A percentile compares a stretch with the other conserved stretches of the same genome.
phyloP scores from a whole-genome alignment of 2,888 invertebrate species.

The Hypomecis punctinalis region DNA sequence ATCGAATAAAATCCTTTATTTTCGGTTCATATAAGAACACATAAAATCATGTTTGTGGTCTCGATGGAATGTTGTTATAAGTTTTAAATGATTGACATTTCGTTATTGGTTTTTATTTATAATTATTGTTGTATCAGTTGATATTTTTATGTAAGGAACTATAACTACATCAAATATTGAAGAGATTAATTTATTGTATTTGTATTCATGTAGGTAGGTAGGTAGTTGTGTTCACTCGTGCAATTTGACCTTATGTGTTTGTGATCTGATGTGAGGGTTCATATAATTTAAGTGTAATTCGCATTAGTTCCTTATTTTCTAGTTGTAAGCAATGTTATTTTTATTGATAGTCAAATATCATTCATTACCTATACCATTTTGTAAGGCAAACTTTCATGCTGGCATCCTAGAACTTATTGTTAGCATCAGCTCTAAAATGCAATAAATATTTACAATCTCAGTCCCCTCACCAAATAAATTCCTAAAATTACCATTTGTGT shows the following conservation, averaged over 20 bases:
- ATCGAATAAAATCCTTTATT: conserved; percentile 15
- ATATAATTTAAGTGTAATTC: conserved; percentile 77
- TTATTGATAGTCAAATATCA: conserved; percentile 59
- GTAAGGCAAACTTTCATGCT: conserved; percentile 49
- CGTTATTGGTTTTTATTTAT: conserved; percentile 74
- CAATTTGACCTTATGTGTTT: conserved; percentile 78
- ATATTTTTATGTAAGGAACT: conserved; percentile 77
- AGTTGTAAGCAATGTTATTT: conserved; percentile 69
- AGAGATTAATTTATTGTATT: conserved; percentile 83
- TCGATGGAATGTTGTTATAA: conserved; percentile 69
- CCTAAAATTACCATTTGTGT: conserved; percentile 44
- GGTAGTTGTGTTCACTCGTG: conserved; percentile 72
- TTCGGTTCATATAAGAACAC: conserved; percentile 5
- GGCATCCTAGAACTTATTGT: conserved; percentile 66
- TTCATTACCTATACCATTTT: conserved; percentile 50
- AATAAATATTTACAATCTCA: conserved; percentile 62
- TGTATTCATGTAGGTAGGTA: conserved; percentile 71
- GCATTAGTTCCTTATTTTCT: conserved; percentile 83
- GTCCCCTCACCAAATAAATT: conserved; percentile 53
- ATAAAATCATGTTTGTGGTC: conserved; percentile 52
- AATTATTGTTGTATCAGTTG: conserved; percentile 77
- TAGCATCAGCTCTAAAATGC: conserved; percentile 76
- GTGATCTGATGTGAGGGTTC: conserved; percentile 82
- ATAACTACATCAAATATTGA: conserved; percentile 67
- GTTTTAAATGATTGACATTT: conserved; percentile 75